A percentile compares a stretch with the other conserved stretches of the same genome.
Conservation (phyloP, 1,140 invertebrate species). For the Battus philenor region DNA sequence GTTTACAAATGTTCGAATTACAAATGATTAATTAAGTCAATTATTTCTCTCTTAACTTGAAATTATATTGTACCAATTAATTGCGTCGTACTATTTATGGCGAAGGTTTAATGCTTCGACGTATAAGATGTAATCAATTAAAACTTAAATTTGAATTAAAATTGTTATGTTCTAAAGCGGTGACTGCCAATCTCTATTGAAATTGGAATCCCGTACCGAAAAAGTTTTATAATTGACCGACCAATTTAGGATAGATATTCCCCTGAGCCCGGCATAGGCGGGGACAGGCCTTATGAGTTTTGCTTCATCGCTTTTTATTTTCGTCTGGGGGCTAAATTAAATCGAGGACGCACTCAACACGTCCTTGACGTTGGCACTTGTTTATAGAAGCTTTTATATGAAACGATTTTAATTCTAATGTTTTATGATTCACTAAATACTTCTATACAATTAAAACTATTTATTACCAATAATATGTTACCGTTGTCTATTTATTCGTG, state of each 20-base stretch:
- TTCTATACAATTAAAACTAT: too few relatives aligned
- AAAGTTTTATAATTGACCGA: constrained; percentile 52
- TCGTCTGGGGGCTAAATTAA: constrained; percentile 63
- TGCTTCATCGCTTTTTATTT: constrained; percentile 46
- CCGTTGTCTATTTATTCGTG: too few relatives aligned
- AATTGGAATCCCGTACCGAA: constrained; percentile 26
- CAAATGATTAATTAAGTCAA: neutral
- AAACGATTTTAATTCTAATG: too few relatives aligned
- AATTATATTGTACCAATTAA: too few relatives aligned
- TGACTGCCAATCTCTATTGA: constrained; percentile 39
- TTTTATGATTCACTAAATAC: too few relatives aligned
- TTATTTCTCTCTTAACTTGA: neutral
- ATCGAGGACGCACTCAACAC: constrained; percentile 25
- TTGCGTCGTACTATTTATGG: too few relatives aligned
- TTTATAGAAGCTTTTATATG: too few relatives aligned
- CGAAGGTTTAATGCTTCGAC: too few relatives aligned
- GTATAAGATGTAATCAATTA: too few relatives aligned
- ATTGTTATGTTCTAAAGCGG: constrained; percentile 9
- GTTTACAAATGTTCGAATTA: constrained; percentile 13
- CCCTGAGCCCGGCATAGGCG: constrained; percentile 50
- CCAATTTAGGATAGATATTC: constrained; percentile 55
- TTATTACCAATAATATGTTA: too few relatives aligned
- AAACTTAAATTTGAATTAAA: too few relatives aligned
- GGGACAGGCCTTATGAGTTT: constrained; percentile 58
- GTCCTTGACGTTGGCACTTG: constrained; percentile 10